These are phyloP conservation scores for Drosophila prostipennis DNA, from an alignment of 2,888 invertebrate genomes.

Conservation along the genomic window DNA sequence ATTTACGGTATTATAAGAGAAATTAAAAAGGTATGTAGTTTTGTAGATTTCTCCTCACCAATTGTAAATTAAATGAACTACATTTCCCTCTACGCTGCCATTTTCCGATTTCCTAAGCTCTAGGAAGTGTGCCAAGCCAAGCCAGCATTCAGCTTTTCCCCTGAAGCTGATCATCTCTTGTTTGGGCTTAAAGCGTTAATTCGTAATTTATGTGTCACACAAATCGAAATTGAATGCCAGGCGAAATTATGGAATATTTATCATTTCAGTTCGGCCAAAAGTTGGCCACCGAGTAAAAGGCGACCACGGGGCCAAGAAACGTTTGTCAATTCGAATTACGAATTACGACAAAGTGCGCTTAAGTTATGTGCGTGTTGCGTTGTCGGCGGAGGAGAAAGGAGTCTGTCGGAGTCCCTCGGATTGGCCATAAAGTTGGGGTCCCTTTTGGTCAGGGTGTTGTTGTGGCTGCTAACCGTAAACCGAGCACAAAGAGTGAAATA, in stretches of 20 bases:
- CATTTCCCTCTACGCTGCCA: not conserved
- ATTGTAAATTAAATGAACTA: not conserved
- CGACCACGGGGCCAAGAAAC: conserved; percentile 43
- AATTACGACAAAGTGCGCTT: conserved; percentile 80
- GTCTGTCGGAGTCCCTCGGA: conserved; percentile 35
- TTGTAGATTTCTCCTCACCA: not conserved
- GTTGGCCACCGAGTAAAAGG: conserved; percentile 45
- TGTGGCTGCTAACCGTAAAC: conserved; percentile 69
- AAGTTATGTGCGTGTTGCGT: conserved; percentile 67
- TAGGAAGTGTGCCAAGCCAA: conserved; percentile 15
- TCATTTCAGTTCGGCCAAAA: conserved; percentile 70
- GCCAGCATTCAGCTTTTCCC: not conserved
- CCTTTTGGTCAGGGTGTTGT: conserved; percentile 33
- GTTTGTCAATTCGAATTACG: conserved; percentile 82
- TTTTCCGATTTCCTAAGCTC: conserved; percentile 10
- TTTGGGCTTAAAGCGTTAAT: conserved; percentile 84
- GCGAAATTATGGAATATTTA: conserved; percentile 84
- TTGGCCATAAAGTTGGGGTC: conserved; percentile 67
- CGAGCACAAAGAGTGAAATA: conserved; percentile 62
- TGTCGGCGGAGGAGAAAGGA: conserved; percentile 47
- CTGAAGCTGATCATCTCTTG: not conserved
- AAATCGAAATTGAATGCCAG: conserved; percentile 84
- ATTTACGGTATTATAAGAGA: not conserved
- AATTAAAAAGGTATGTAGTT: not conserved
- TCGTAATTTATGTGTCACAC: conserved; percentile 85